Conservation (phyloP, 2,888 invertebrate species). For the Camponotus fellah region DNA sequence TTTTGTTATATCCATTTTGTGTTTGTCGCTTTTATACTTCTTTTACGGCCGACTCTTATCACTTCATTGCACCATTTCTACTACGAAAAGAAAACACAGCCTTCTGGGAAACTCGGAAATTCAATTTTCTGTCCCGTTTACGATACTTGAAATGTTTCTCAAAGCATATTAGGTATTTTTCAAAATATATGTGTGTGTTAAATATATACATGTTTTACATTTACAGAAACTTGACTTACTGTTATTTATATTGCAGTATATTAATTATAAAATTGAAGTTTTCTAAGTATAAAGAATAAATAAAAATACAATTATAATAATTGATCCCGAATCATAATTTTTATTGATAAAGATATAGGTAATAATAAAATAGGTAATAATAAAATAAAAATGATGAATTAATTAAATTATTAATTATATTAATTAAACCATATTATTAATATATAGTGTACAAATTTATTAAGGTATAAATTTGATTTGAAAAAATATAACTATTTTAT, state of each 20-base stretch:
- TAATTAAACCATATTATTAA: not conserved
- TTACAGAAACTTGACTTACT: not conserved
- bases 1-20: conserved; percentile 46
- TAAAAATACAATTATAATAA: not conserved
- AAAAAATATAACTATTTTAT: not conserved
- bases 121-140: conserved; percentile 53
- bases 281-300: not conserved
- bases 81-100: conserved; percentile 33
- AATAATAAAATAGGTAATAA: no score
- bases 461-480: not conserved
- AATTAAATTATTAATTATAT: no score
- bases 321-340: not conserved
- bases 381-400: not conserved
- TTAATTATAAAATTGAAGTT: conserved; percentile 1
- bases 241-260: not conserved
- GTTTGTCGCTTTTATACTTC: conserved; percentile 31
- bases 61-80: conserved; percentile 44
- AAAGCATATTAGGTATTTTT: conserved; percentile 27
- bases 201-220: not conserved
- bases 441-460: not conserved
- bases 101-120: conserved; percentile 26
- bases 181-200: not conserved
- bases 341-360: not conserved
- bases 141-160: conserved; percentile 46
- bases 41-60: conserved; percentile 34